phyloP scores from a whole-genome alignment of 2,113 vertebrate genomes.

The Pungitius pungitius region DNA sequence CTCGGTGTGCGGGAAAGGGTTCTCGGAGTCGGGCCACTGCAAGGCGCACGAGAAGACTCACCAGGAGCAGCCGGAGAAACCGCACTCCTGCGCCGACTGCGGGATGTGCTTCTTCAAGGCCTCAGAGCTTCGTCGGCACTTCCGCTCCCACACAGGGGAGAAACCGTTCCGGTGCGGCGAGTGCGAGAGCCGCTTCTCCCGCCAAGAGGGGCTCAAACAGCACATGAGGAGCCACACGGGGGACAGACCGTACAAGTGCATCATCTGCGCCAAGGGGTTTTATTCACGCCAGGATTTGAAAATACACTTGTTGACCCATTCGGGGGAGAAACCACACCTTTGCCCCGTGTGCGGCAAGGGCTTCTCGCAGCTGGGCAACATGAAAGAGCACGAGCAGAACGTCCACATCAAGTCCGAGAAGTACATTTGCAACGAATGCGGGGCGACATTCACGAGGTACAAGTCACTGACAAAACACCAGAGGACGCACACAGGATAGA shows the following conservation, averaged over 20 bases:
- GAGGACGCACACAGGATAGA: slow-evolving; percentile 71
- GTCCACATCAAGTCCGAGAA: slow-evolving; percentile 69
- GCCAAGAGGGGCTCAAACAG: slow-evolving; percentile 70
- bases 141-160: slow-evolving; percentile 69
- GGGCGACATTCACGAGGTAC: slow-evolving; percentile 61
- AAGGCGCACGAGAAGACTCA: slow-evolving; percentile 71
- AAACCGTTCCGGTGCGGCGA: slow-evolving; percentile 68
- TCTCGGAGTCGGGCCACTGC: slow-evolving; percentile 70
- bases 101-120: slow-evolving; percentile 72
- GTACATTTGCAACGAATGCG: slow-evolving; percentile 65
- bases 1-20: slow-evolving; percentile 66
- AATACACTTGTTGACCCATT: slow-evolving; percentile 55
- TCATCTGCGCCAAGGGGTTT: slow-evolving; percentile 66
- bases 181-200: slow-evolving; percentile 70
- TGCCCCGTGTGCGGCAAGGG: slow-evolving; percentile 75
- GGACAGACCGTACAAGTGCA: slow-evolving; percentile 64
- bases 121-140: slow-evolving; percentile 57
- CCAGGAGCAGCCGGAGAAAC: slow-evolving; percentile 69
- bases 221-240: slow-evolving; percentile 75
- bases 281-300: slow-evolving; percentile 70
- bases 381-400: slow-evolving; percentile 73
- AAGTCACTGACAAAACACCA: slow-evolving; percentile 69
- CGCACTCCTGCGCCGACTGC: slow-evolving; percentile 56
- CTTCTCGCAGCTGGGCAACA: slow-evolving; percentile 76
- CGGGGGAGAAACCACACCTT: slow-evolving; percentile 71